phyloP scores from a whole-genome alignment of 2,888 invertebrate genomes.

The Scotopteryx bipunctaria region DNA sequence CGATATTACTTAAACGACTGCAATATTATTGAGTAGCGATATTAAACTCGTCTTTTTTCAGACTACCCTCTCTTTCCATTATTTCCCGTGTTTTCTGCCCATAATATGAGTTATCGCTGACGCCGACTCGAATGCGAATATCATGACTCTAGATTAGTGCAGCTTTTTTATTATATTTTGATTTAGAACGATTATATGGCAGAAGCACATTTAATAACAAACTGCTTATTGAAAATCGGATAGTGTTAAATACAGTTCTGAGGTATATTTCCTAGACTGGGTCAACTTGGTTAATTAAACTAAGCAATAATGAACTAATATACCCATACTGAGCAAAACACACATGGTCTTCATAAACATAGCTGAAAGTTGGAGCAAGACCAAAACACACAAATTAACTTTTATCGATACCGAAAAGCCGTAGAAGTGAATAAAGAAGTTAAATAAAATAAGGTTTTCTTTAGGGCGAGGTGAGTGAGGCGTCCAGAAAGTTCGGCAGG shows the following conservation, averaged over 20 bases:
- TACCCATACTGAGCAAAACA: too few relatives aligned
- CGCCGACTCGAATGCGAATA: conserved; percentile 25
- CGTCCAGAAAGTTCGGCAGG: conserved; percentile 78
- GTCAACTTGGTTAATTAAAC: too few relatives aligned
- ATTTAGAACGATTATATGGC: not conserved
- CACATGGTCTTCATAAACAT: too few relatives aligned
- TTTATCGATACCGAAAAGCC: conserved; percentile 58
- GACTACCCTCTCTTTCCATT: conserved; percentile 35
- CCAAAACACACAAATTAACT: conserved; percentile 53
- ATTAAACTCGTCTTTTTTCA: conserved; percentile 51
- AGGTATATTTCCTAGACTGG: too few relatives aligned
- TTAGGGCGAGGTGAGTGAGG: conserved; percentile 65
- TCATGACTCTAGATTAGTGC: not conserved
- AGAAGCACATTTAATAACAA: too few relatives aligned
- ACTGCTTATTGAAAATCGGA: too few relatives aligned
- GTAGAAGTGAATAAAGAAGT: conserved; percentile 66
- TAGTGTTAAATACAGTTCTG: too few relatives aligned
- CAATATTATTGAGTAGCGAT: conserved; percentile 51
- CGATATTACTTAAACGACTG: conserved; percentile 43
- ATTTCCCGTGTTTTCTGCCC: conserved; percentile 39
- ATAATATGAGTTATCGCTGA: conserved; percentile 40
- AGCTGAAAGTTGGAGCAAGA: conserved; percentile 31
- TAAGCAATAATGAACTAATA: too few relatives aligned
- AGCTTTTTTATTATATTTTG: not conserved
- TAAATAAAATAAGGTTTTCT: conserved; percentile 73